phyloP scores from a whole-genome alignment of 2,888 invertebrate species.

The Perithous albicinctus region DNA sequence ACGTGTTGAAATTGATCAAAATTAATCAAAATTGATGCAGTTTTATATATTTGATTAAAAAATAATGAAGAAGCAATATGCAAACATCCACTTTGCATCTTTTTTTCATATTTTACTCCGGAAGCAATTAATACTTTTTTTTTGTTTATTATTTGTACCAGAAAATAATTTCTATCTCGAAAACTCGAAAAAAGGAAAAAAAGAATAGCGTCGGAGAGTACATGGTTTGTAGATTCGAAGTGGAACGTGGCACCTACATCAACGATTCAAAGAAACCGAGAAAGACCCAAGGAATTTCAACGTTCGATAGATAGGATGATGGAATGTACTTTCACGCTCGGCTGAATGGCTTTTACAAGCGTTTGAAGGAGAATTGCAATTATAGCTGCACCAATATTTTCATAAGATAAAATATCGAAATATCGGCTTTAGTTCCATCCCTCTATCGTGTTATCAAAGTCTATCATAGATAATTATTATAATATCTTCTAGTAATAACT shows the following conservation, averaged over 20 bases:
- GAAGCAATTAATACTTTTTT: no score
- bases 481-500: not conserved
- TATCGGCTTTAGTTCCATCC: not conserved
- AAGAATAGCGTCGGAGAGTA: not conserved
- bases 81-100: no score
- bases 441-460: not conserved
- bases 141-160: no score
- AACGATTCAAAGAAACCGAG: slow-evolving; percentile 1
- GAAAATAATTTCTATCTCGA: not conserved
- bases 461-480: not conserved
- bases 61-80: no score
- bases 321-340: slow-evolving; percentile 47
- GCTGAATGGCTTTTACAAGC: slow-evolving; percentile 31
- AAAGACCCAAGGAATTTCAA: slow-evolving; percentile 17
- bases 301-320: slow-evolving; percentile 22
- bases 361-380: slow-evolving; percentile 5
- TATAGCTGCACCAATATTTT: not conserved
- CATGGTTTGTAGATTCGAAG: slow-evolving; percentile 27
- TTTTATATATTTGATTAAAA: no score
- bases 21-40: no score
- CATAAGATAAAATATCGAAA: not conserved
- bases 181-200: not conserved
- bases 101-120: no score
- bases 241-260: slow-evolving; percentile 7
- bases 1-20: no score